These are phyloP conservation scores for Nemotelus nigrinus DNA, from an alignment of 2,888 invertebrate genomes.

Conservation along the genomic window DNA sequence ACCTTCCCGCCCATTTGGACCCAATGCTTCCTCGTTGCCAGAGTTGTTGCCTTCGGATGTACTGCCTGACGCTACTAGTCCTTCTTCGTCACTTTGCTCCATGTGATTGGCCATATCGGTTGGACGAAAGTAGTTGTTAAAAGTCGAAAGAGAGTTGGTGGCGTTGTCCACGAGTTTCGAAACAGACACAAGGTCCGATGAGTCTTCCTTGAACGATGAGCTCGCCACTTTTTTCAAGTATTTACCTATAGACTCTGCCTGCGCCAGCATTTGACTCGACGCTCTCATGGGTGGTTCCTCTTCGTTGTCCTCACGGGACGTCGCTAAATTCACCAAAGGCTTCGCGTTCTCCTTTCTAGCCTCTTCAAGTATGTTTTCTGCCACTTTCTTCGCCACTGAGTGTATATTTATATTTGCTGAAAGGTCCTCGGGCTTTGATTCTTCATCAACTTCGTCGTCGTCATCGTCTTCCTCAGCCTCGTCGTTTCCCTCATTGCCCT, in stretches of 20 bases:
- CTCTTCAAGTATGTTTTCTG: conserved; percentile 67
- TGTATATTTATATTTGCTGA: conserved; percentile 63
- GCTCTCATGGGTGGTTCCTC: conserved; percentile 66
- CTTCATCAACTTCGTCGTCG: conserved; percentile 54
- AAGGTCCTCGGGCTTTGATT: conserved; percentile 54
- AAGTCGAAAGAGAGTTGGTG: conserved; percentile 67
- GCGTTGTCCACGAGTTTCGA: conserved; percentile 82
- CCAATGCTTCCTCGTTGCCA: conserved; percentile 76
- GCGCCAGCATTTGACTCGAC: conserved; percentile 70
- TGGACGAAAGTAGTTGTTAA: conserved; percentile 72
- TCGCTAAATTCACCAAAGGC: neutral
- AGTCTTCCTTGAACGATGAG: conserved; percentile 67
- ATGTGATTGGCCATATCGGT: conserved; percentile 62
- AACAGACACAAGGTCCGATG: conserved; percentile 79
- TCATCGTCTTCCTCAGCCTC: conserved; percentile 53
- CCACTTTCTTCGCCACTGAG: conserved; percentile 67
- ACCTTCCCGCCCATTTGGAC: conserved; percentile 56
- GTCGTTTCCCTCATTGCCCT: conserved; percentile 60
- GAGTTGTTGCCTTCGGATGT: conserved; percentile 86
- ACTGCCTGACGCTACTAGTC: conserved; percentile 78
- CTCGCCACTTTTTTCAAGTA: conserved; percentile 62
- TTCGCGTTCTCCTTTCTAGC: neutral
- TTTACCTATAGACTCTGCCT: conserved; percentile 64
- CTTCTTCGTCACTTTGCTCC: conserved; percentile 74
- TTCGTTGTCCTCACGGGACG: conserved; percentile 64